phyloP scores from a whole-genome alignment of 2,113 vertebrate genomes.

The Silurus asotus region DNA sequence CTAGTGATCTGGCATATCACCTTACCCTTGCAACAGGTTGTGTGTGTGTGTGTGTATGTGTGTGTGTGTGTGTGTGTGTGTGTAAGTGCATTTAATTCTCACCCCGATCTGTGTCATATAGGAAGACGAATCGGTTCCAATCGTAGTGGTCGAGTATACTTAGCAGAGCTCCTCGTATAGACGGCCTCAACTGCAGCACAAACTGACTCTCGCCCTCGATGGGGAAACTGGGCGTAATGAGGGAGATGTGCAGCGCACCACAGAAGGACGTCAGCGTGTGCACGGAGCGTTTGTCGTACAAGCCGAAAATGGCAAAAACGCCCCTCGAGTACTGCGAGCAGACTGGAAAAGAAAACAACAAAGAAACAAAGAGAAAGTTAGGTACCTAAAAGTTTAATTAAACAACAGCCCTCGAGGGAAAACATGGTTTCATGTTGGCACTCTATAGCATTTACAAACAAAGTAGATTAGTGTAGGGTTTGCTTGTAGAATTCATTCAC shows the following conservation, averaged over 20 bases:
- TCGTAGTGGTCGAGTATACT: constrained; percentile 95
- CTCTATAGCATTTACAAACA: constrained; percentile 33
- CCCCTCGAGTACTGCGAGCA: constrained; percentile 98
- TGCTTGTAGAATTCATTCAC: constrained; percentile 17
- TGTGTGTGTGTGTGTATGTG: not conserved
- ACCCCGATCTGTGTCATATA: constrained; percentile 97
- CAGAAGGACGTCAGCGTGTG: constrained; percentile 99
- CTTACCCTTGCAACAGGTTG: not conserved
- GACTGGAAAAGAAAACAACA: constrained; percentile 71
- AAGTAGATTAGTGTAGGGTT: constrained; percentile 33
- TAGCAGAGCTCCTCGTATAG: constrained; percentile 89
- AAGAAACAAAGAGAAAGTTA: constrained; percentile 20
- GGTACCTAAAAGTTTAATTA: constrained; percentile 45
- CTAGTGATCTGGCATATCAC: not conserved
- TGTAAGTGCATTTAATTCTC: constrained; percentile 53
- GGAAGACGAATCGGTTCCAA: constrained; percentile 95
- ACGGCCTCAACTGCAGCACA: constrained; percentile 93
- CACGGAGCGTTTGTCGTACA: constrained; percentile 97
- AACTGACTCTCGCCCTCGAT: constrained; percentile 96
- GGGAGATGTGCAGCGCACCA: constrained; percentile 97
- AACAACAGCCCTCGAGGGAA: constrained; percentile 29
- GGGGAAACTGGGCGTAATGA: constrained; percentile 96
- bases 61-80: not conserved
- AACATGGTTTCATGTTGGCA: constrained; percentile 19
- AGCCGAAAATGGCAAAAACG: constrained; percentile 98